phyloP scores from a whole-genome alignment of 1,140 invertebrate species.

The Drosophila athabasca region DNA sequence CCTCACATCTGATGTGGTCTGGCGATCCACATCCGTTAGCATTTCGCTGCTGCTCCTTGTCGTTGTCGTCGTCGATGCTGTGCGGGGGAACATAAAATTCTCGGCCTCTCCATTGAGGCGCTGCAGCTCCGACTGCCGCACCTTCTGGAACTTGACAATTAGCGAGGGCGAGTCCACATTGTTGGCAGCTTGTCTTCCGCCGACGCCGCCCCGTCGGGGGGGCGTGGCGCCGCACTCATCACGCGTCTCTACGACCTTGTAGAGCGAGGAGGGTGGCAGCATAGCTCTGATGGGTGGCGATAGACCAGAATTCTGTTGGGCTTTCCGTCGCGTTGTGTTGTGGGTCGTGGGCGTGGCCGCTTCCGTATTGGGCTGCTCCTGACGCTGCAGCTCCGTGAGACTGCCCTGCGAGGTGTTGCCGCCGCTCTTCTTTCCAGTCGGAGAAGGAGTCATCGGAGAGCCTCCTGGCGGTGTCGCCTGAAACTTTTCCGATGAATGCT shows the following conservation, averaged over 20 bases:
- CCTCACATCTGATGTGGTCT: conserved; percentile 73
- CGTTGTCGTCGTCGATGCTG: conserved; percentile 84
- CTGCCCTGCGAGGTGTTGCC: conserved; percentile 22
- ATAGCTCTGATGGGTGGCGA: conserved; percentile 76
- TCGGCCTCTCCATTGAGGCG: conserved; percentile 91
- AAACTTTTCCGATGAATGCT: conserved; percentile 78
- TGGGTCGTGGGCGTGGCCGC: conserved; percentile 29
- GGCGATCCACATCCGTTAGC: conserved; percentile 84
- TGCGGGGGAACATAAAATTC: conserved; percentile 91
- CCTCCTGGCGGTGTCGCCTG: conserved; percentile 39
- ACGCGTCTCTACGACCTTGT: conserved; percentile 77
- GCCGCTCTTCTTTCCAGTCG: conserved; percentile 31
- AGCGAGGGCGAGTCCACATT: conserved; percentile 84
- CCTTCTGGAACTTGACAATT: conserved; percentile 90
- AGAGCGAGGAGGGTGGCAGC: conserved; percentile 73
- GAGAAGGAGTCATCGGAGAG: conserved; percentile 31
- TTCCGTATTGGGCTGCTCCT: conserved; percentile 36
- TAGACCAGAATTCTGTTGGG: conserved; percentile 47
- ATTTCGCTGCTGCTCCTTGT: conserved; percentile 84
- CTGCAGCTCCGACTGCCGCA: conserved; percentile 89
- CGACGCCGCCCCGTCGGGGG: conserved; percentile 6
- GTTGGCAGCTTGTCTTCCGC: conserved; percentile 33
- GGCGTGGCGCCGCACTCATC: conserved; percentile 49
- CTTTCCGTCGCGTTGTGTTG: conserved; percentile 53
- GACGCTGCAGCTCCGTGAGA: conserved; percentile 38